These are phyloP conservation scores for Neelides folsomi DNA, from an alignment of 2,888 invertebrate species.

Conservation along the genomic window DNA sequence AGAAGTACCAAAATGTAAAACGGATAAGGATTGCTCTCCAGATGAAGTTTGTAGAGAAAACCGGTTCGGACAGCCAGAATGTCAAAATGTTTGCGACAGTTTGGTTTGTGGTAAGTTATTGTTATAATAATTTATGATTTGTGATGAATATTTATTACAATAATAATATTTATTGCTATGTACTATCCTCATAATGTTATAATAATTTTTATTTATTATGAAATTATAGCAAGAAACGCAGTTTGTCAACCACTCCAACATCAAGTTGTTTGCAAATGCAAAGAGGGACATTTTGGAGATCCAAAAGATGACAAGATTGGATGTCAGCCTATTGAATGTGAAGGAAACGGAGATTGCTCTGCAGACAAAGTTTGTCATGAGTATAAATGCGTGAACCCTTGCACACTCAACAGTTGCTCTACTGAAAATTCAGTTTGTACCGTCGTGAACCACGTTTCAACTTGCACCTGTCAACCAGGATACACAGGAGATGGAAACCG, in stretches of 20 bases:
- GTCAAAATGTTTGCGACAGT: slow-evolving; percentile 59
- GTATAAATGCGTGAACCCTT: slow-evolving; percentile 73
- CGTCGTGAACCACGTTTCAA: slow-evolving; percentile 62
- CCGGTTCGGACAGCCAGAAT: slow-evolving; percentile 57
- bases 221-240: slow-evolving; percentile 49
- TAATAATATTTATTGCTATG: too few species aligned
- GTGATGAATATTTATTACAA: too few species aligned
- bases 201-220: slow-evolving; percentile 45
- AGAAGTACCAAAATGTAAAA: slow-evolving; percentile 62
- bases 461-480: slow-evolving; percentile 75
- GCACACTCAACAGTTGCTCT: slow-evolving; percentile 67
- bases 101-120: slow-evolving; percentile 50
- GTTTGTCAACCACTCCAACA: slow-evolving; percentile 62
- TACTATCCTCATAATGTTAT: too few species aligned
- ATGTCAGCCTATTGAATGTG: slow-evolving; percentile 68
- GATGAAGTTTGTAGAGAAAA: slow-evolving; percentile 59
- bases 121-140: too few species aligned
- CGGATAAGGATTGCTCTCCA: slow-evolving; percentile 56
- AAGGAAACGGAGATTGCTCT: slow-evolving; percentile 54
- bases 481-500: slow-evolving; percentile 63
- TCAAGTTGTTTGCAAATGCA: slow-evolving; percentile 61
- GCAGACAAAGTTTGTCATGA: slow-evolving; percentile 70
- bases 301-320: slow-evolving; percentile 59
- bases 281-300: slow-evolving; percentile 61
- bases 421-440: slow-evolving; percentile 74